Base-by-base conservation (phyloP, 30 jellyfish, hydroid and myxozoan genomes). In the Pelagia noctiluca region DNA sequence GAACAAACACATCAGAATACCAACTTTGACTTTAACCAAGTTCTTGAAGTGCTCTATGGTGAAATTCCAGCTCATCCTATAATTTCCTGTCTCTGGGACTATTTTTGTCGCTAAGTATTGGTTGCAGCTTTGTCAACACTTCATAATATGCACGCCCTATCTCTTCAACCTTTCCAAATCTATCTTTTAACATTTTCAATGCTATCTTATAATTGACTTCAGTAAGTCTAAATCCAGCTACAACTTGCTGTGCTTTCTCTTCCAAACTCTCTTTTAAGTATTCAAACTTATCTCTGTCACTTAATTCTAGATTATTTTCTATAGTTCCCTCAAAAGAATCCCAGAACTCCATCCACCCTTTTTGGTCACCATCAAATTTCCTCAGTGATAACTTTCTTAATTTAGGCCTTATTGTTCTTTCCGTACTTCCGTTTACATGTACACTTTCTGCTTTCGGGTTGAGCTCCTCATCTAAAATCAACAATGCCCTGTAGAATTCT, bases 301-400 rank as follows among this genome's bases (percentile, higher is more conserved):
- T 11, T 3, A 72, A n/a, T 24, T 42, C 76, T 0, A 22, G 72
- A 42, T 72, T 37, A 11, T 0, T 47, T 2, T 53, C 26, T 0
- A 72, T 38, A 18, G 74, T 33, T 30, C 70, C 71, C 32, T 47
- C 71, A 33, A 47, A 72, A 18, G 85, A 72, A 33, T 72, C 85
- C 85, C 85, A 72, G 32, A 72, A 72, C 25, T 72, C 85, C 71
- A 42, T 25, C 85, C 85, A 72, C 31, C 35, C 74, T 33, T 38
- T 67, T 67, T 60, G 80, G 34, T 67, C 80, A n/a, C 80, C 80
- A 22, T 67, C 63, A 33, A 67, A 67, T 0, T 35, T 31, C 0
- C 80, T 31, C 49, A 67, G 26, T 8, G 80, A 31, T 30, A 67
- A 32, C 62, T 67, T 67, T 13, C 16, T 57, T 13, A 8, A 13